These are phyloP conservation scores for Drosophila carrolli DNA, from an alignment of 1,140 invertebrate species.

Conservation along the genomic window DNA sequence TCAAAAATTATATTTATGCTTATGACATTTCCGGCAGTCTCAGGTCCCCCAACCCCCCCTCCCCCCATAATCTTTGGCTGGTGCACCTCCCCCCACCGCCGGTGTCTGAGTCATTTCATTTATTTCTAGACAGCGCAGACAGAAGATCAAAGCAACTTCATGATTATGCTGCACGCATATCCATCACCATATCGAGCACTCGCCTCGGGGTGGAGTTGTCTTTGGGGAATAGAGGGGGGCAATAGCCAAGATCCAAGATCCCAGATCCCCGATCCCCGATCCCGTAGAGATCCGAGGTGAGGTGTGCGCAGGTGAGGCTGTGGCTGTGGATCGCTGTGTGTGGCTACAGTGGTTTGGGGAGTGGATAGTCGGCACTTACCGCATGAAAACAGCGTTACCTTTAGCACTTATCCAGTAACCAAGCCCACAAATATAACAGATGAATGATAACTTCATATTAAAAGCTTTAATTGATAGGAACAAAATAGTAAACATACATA, in stretches of 20 bases:
- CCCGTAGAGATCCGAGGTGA: background rate
- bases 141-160: constrained; percentile 72
- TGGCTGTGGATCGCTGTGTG: constrained; percentile 10
- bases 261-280: background rate
- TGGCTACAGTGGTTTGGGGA: constrained; percentile 16
- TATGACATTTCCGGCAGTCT: constrained; percentile 75
- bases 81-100: background rate
- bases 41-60: background rate
- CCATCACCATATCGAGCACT: constrained; percentile 70
- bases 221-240: background rate
- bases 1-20: constrained; percentile 81
- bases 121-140: constrained; percentile 68
- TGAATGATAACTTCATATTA: background rate
- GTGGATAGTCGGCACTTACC: constrained; percentile 8
- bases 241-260: background rate
- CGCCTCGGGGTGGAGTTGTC: constrained; percentile 15
- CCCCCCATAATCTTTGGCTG: background rate
- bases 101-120: constrained; percentile 63
- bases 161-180: constrained; percentile 76
- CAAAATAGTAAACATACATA: too few species aligned
- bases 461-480: too few species aligned
- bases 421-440: background rate
- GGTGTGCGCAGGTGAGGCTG: constrained; percentile 19
- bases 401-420: background rate
- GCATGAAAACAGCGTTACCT: background rate